Conservation (phyloP, 2,797 vertebrate species). For the Muscicapa comitata region DNA sequence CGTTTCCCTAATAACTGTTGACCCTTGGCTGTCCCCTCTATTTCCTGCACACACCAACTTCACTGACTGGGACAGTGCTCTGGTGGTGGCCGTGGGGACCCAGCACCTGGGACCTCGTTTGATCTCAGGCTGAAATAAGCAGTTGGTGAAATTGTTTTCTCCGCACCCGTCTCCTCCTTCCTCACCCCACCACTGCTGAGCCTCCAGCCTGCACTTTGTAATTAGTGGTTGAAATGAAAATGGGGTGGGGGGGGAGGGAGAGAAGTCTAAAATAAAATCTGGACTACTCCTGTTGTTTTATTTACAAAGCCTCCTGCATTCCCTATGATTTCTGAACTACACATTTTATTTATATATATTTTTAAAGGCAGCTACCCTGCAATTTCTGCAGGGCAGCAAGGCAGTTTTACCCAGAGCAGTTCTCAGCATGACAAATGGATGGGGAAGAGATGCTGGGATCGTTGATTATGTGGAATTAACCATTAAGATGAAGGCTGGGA, state of each 20-base stretch:
- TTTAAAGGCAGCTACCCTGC: background rate
- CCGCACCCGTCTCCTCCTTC: conserved; percentile 28
- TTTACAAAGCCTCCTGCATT: background rate
- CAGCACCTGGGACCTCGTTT: background rate
- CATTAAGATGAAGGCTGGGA: background rate
- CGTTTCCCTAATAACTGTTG: background rate
- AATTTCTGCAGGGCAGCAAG: background rate
- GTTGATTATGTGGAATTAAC: background rate
- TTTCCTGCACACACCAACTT: background rate
- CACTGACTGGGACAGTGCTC: background rate
- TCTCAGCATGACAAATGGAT: background rate
- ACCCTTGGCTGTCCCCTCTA: background rate
- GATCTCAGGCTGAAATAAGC: conserved; percentile 23
- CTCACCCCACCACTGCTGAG: background rate
- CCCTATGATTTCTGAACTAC: background rate
- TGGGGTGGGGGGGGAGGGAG: too few relatives aligned
- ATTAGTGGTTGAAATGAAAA: conserved; percentile 29
- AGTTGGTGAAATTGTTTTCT: background rate
- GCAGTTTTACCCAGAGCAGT: background rate
- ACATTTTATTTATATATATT: background rate
- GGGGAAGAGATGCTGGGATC: background rate
- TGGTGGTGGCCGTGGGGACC: background rate
- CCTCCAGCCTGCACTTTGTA: conserved; percentile 25
- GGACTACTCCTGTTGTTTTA: conserved; percentile 25
- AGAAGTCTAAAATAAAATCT: conserved; percentile 20